These are phyloP conservation scores for Dryoscopus gambensis DNA, from an alignment of 2,113 vertebrate species.

Conservation along the genomic window DNA sequence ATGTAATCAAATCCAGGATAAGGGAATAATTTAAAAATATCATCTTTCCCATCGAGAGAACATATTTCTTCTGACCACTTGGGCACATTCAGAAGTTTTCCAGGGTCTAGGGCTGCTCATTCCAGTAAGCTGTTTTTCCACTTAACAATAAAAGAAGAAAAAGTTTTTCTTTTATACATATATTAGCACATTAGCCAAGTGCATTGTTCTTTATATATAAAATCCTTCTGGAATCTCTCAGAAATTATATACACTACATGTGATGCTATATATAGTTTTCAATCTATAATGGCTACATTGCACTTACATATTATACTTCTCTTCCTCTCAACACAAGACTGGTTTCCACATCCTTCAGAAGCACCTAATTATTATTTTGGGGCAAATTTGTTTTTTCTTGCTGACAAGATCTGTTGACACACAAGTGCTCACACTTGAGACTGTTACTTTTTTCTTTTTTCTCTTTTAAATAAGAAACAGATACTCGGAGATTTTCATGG, in stretches of 20 bases:
- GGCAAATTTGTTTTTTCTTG: conserved; percentile 7
- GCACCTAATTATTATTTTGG: neutral
- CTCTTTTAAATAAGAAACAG: conserved; percentile 38
- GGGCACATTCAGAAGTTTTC: neutral
- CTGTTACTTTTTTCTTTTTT: neutral
- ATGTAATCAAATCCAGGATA: neutral
- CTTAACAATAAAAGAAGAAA: neutral
- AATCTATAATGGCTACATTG: neutral
- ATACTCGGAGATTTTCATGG: conserved; percentile 16
- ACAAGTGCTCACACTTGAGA: neutral
- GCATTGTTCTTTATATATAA: neutral
- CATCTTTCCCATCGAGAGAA: neutral
- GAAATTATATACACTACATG: neutral
- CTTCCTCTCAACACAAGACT: neutral
- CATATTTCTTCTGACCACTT: conserved; percentile 17
- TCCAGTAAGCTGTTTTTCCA: neutral
- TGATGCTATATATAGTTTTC: neutral
- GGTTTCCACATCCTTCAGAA: neutral
- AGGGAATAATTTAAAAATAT: neutral
- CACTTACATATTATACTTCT: neutral
- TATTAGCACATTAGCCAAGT: neutral
- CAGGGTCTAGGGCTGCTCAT: neutral
- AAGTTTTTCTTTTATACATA: neutral
- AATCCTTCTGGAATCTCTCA: neutral
- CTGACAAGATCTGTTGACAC: conserved; percentile 15